These are phyloP conservation scores for Salmo trutta DNA, from an alignment of 2,797 vertebrate species.

Conservation along the genomic window DNA sequence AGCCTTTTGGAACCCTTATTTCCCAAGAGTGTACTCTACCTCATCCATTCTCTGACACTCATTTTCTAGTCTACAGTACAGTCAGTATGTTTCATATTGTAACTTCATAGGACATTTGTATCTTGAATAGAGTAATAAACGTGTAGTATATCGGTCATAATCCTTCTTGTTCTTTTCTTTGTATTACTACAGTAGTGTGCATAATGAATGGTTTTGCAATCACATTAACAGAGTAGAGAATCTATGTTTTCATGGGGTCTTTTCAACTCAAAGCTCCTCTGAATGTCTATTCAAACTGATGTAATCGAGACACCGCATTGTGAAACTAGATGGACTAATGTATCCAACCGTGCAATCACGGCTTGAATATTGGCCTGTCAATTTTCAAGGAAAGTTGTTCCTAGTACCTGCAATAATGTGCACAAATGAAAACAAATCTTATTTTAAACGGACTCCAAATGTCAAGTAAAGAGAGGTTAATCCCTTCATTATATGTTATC, in stretches of 20 bases:
- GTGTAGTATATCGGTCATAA: neutral
- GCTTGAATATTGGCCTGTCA: neutral
- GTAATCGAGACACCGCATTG: neutral
- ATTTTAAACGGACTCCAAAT: too few relatives aligned
- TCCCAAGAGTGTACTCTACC: too few relatives aligned
- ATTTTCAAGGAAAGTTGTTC: too few relatives aligned
- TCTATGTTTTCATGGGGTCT: neutral
- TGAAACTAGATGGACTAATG: slow-evolving; percentile 22
- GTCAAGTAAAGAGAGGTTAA: too few relatives aligned
- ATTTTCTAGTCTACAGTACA: neutral
- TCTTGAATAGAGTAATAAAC: neutral
- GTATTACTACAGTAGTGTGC: slow-evolving; percentile 20
- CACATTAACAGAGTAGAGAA: slow-evolving; percentile 4
- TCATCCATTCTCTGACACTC: neutral
- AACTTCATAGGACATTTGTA: neutral
- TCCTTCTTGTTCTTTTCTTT: slow-evolving; percentile 11
- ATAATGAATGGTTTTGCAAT: slow-evolving; percentile 6
- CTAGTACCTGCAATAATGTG: too few relatives aligned
- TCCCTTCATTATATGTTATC: too few relatives aligned
- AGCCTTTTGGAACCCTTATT: too few relatives aligned
- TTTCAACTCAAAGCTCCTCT: neutral
- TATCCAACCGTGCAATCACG: slow-evolving; percentile 7
- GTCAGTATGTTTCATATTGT: neutral
- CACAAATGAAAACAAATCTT: too few relatives aligned
- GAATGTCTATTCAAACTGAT: slow-evolving; percentile 19